phyloP scores from a whole-genome alignment of 2,113 vertebrate species.

The Malaclemys terrapin region DNA sequence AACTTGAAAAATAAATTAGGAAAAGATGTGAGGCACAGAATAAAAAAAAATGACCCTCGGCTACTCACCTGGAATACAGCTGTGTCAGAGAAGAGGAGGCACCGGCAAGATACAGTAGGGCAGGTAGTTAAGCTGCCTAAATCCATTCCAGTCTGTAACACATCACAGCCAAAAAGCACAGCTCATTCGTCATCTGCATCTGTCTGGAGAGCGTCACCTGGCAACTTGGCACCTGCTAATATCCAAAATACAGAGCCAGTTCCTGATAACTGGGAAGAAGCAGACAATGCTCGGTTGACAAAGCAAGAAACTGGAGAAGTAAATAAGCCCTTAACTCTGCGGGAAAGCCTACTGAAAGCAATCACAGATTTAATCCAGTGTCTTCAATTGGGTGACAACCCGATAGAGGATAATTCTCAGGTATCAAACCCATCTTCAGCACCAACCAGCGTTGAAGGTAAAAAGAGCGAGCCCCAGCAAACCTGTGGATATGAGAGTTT shows the following conservation, averaged over 20 bases:
- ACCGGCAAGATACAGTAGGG: conserved; percentile 58
- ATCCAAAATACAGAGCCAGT: not conserved
- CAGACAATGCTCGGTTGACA: not conserved
- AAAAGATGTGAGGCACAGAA: conserved; percentile 75
- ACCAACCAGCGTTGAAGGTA: not conserved
- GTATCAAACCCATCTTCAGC: not conserved
- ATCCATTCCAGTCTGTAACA: not conserved
- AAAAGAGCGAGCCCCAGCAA: not conserved
- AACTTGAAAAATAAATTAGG: conserved; percentile 83
- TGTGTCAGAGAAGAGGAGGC: conserved; percentile 55
- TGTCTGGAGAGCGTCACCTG: conserved; percentile 23
- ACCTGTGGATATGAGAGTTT: not conserved
- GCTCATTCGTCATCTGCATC: conserved; percentile 2
- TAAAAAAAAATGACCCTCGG: conserved; percentile 79
- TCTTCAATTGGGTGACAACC: conserved; percentile 5
- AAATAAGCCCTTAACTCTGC: conserved; percentile 52
- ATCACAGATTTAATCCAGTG: conserved; percentile 78
- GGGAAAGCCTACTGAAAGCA: conserved; percentile 73
- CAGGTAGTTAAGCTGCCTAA: conserved; percentile 24
- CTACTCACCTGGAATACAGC: conserved; percentile 79
- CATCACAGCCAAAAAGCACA: conserved; percentile 53
- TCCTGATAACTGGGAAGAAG: not conserved
- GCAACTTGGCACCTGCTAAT: not conserved
- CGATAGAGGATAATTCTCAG: conserved; percentile 30
- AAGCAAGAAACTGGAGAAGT: conserved; percentile 17